Evolutionary conservation across 2,797 vertebrate genomes (phyloP), one percentile per base, ranked within the genome.

Genomic region (Gymnothorax reevesii): DNA sequence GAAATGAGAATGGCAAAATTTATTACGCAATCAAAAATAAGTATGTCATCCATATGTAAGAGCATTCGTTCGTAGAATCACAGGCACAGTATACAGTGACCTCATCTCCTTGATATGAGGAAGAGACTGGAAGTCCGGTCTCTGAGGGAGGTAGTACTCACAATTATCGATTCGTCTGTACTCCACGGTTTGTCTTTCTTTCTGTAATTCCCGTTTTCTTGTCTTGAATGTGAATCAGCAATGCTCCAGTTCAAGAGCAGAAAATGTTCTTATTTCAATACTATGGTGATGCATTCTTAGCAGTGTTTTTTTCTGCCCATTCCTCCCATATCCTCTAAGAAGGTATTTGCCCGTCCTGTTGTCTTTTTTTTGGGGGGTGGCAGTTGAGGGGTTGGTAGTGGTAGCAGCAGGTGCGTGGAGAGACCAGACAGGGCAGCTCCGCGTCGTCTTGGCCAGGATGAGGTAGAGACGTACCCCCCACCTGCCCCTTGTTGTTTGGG

Each of bases 241-340:
- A 79, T 54, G 64, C 87, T 86, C 17, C 66, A 83, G 89, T 75
- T n/a, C 7, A 80, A 57, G 33, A 84, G 66, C 2, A 54, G 17
- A 73, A 22, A 83, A n/a, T 49, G n/a, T 69, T 87, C 90, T 90
- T 89, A 86, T 91, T 93, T 87, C 89, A 87, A 86, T 89, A 86
- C 88, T 83, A 86, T 88, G 89, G 88, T 90, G 86, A 88, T 64
- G 87, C 87, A 4, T 86, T 27, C 1, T 12, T 49, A 84, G 33
- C 33, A 42, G 86, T 82, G 77, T 22, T 80, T 42, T 60, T 22
- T 42, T 77, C 20, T 52, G 6, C 20, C 33, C 20, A 17, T 7
- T 49, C 52, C 20, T 20, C 22, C 22, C 12, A 17, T 77, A 5
- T 77, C 17, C 54, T 66, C 22, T 69, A 17, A 49, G 83, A 69